Percentiles rank a stretch among this genome's conserved stretches.
Conservation (phyloP, 2,888 invertebrate genomes). For the Spodoptera littoralis region DNA sequence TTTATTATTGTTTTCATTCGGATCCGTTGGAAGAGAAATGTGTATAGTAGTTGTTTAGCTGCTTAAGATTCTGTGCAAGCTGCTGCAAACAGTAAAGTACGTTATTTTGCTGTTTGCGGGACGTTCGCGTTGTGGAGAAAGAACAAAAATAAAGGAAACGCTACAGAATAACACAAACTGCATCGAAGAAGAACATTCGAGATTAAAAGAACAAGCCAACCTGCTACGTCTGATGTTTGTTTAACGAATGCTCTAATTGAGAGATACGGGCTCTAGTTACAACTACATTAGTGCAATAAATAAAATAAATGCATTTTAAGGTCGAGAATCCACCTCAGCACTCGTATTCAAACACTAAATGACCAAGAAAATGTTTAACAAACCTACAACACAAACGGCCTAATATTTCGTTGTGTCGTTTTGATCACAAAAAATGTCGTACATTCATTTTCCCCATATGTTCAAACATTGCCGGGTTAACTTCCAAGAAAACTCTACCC, state of each 20-base stretch:
- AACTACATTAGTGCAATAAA: no score
- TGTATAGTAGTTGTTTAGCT: conserved; percentile 30
- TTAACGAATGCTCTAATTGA: no score
- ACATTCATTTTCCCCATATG: conserved; percentile 7
- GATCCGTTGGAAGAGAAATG: conserved; percentile 32
- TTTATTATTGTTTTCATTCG: conserved; percentile 42
- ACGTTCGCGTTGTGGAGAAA: conserved; percentile 11
- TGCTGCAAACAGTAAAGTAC: conserved; percentile 36
- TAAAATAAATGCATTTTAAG: no score
- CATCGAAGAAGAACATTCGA: conserved; percentile 18
- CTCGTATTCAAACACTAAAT: no score
- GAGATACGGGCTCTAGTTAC: no score
- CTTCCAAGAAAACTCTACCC: conserved; percentile 28
- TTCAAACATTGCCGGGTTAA: conserved; percentile 21
- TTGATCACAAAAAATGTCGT: no score
- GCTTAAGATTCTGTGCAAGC: conserved; percentile 46
- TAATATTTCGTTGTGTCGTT: no score
- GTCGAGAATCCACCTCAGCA: no score
- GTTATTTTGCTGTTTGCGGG: conserved; percentile 44
- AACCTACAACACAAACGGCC: no score
- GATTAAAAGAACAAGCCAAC: conserved; percentile 10
- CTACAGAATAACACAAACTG: conserved; percentile 25
- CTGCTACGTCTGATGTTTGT: not conserved
- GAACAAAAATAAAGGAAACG: conserved; percentile 25
- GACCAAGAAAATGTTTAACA: no score